Percentiles rank a stretch among this genome's conserved stretches.
These are phyloP conservation scores for Chalcosyrphus nemorum DNA, from an alignment of 2,888 invertebrate genomes.

Conservation along the genomic window DNA sequence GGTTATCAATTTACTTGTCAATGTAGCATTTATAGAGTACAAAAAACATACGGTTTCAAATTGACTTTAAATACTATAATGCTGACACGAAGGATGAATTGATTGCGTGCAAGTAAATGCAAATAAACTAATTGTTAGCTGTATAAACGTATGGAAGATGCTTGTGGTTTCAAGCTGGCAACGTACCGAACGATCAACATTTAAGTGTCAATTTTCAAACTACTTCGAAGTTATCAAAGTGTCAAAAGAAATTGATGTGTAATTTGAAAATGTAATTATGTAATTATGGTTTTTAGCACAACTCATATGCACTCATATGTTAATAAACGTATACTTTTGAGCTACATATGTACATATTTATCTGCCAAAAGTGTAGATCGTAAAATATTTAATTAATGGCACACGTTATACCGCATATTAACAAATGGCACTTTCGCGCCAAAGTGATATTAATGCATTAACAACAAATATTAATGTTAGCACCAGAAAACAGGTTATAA, in stretches of 20 bases:
- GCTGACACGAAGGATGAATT: not conserved
- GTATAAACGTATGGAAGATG: not conserved
- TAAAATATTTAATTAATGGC: constrained; percentile 16
- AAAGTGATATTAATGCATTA: not conserved
- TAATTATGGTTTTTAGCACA: not conserved
- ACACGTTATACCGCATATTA: no score
- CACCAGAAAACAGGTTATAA: not conserved
- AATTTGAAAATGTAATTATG: not conserved
- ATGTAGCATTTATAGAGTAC: not conserved
- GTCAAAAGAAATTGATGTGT: constrained; percentile 10
- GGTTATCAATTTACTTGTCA: constrained; percentile 41
- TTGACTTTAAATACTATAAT: not conserved
- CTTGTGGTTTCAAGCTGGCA: not conserved
- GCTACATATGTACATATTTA: not conserved
- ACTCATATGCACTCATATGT: not conserved
- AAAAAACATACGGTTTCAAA: not conserved
- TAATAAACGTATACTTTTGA: no score
- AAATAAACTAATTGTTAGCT: constrained; percentile 3
- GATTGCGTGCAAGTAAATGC: constrained; percentile 37
- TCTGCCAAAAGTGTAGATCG: constrained; percentile 14
- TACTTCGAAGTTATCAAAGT: not conserved
- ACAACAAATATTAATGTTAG: constrained; percentile 18
- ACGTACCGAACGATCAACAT: not conserved
- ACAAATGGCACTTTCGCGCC: constrained; percentile 5
- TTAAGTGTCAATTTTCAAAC: not conserved